Evolutionary conservation across 2,113 vertebrate species (phyloP).

Genomic region (Peromyscus maniculatus): DNA sequence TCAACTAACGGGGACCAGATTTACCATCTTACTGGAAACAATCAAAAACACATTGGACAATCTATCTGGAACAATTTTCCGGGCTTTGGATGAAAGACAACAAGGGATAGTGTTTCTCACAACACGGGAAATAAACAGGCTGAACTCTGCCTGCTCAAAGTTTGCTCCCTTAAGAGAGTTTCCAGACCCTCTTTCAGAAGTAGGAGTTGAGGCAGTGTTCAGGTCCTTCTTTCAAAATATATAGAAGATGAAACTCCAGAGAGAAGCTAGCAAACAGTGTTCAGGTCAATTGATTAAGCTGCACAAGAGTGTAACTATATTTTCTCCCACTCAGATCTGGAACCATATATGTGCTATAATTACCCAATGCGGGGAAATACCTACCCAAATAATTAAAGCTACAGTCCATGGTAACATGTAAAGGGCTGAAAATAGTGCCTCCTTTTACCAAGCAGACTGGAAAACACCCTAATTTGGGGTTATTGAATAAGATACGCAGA

Average conservation of each 20-base stretch:
- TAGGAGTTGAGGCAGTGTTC: not conserved
- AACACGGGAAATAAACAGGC: not conserved
- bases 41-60: not conserved
- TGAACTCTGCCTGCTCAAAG: too few relatives aligned
- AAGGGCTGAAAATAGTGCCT: not conserved
- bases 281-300: not conserved
- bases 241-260: not conserved
- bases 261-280: not conserved
- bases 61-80: not conserved
- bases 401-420: not conserved
- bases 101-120: not conserved
- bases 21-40: not conserved
- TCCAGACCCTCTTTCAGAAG: not conserved
- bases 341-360: not conserved
- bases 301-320: not conserved
- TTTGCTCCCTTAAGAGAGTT: not conserved
- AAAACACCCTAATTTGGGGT: not conserved
- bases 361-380: not conserved
- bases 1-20: not conserved
- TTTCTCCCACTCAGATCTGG: not conserved
- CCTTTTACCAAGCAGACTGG: not conserved
- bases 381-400: not conserved
- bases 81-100: not conserved
- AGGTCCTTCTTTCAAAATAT: not conserved
- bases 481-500: not conserved